These are phyloP conservation scores for fruit fly (Drosophila melanogaster) DNA, from an alignment of 1,140 invertebrate species.

Conservation along the genomic window DNA sequence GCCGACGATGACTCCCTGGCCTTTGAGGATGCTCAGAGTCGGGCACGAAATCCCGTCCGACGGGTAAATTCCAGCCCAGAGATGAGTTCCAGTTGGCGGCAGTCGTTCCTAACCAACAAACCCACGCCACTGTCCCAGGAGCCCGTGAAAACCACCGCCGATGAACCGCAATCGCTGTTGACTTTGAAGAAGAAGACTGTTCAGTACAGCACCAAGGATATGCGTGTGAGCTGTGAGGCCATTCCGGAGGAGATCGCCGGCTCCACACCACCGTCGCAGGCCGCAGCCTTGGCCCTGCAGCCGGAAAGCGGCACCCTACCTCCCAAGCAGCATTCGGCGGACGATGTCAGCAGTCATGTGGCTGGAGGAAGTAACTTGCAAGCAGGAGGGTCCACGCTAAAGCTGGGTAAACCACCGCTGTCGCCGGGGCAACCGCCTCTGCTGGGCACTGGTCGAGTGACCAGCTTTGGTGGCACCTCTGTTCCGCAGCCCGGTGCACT, in stretches of 20 bases:
- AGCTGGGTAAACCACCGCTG: conserved; percentile 68
- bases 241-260: conserved; percentile 93
- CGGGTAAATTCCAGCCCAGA: conserved; percentile 95
- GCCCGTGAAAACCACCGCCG: conserved; percentile 75
- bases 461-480: conserved; percentile 50
- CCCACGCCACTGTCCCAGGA: conserved; percentile 65
- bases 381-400: conserved; percentile 61
- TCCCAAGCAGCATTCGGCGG: conserved; percentile 82
- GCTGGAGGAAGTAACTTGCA: conserved; percentile 21
- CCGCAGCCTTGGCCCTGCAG: conserved; percentile 27
- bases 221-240: conserved; percentile 93
- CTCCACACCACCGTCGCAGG: conserved; percentile 68
- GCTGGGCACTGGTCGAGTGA: conserved; percentile 21
- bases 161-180: conserved; percentile 78
- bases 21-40: conserved; percentile 85
- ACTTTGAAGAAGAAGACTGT: conserved; percentile 86
- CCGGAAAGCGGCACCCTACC: conserved; percentile 55
- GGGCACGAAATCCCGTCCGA: conserved; percentile 91
- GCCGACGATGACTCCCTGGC: conserved; percentile 86
- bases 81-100: conserved; percentile 94
- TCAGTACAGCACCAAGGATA: conserved; percentile 80
- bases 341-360: conserved; percentile 73
- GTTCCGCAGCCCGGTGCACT: conserved; percentile 77
- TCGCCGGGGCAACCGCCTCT: conserved; percentile 52
- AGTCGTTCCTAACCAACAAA: conserved; percentile 85